Evolutionary conservation across 92 coral and sea anemone species (phyloP), one percentile per base, ranked within the genome.

Genomic region (Epizoanthus rinbou): DNA sequence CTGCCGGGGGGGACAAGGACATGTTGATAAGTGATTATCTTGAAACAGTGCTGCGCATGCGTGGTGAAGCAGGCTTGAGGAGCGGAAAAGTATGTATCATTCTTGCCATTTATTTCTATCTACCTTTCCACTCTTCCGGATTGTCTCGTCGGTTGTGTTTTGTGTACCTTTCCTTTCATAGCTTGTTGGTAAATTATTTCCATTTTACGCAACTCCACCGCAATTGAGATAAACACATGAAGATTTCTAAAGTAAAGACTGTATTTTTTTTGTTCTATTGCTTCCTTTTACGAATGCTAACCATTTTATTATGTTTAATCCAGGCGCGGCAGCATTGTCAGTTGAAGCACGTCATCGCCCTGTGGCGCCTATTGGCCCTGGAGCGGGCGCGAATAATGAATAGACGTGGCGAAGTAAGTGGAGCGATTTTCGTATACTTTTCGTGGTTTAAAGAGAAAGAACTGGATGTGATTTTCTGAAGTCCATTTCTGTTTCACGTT

Each of bases 281-380:
- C 23, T 25, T 33, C 16, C 7, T 5, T 67, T 67, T 33, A 17
- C 18, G 22, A 24, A 8, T 67, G 13, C 13, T 64, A 39, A 39
- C 16, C 24, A 23, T 53, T 18, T 76, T 23, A 63, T 57, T 10
- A 7, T 52, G 19, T 57, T 24, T 69, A 54, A 28, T 23, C 11
- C 57, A 94, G 98, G 95, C 95, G 11, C 91, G 89, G 70, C 93
- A 94, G 59, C 59, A 80, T 62, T 94, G 98, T 59, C 87, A 91
- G 64, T 84, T 94, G 45, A 85, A 89, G 65, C 98, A 94, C 74
- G 90, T 94, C 50, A 58, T 91, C 28, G 86, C 91, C 16, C 82
- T 94, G n/a, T 94, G 98, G 98, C 87, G 81, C 67, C 86, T 94
- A 60, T 82, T 94, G 28, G 45, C 92, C 71, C 50, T 87, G 24